phyloP scores from a whole-genome alignment of 1,140 invertebrate species.

The Trigoniulus corallinus region DNA sequence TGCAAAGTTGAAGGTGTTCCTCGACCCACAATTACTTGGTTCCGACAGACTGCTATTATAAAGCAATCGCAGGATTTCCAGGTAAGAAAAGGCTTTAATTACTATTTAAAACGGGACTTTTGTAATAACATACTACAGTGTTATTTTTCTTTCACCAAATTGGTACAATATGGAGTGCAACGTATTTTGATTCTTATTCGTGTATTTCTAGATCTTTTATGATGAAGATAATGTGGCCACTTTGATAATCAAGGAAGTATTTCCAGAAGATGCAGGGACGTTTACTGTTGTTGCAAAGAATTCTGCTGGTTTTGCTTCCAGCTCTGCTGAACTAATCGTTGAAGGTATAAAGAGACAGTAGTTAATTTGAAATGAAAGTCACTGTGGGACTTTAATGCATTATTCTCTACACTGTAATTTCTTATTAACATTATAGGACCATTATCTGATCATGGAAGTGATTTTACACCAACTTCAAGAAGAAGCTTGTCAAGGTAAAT shows the following conservation, averaged over 20 bases:
- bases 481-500: conserved; percentile 51
- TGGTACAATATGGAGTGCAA: no score
- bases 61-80: conserved; percentile 73
- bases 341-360: conserved; percentile 30
- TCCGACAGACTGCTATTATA: conserved; percentile 77
- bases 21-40: conserved; percentile 84
- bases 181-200: conserved; percentile 5
- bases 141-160: no score
- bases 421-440: conserved; percentile 32
- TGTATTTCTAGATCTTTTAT: conserved; percentile 55
- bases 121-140: no score
- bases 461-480: conserved; percentile 52
- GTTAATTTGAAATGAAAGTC: neutral
- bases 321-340: conserved; percentile 72
- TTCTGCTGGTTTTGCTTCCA: conserved; percentile 76
- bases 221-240: conserved; percentile 82
- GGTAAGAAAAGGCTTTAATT: no score
- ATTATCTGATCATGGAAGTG: conserved; percentile 71
- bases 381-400: neutral
- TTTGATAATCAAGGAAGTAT: conserved; percentile 84
- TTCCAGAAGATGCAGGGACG: conserved; percentile 88
- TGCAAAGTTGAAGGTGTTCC: conserved; percentile 70
- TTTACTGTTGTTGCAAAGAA: conserved; percentile 96
- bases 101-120: no score
- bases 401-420: conserved; percentile 3